A percentile compares a stretch with the other conserved stretches of the same genome.
phyloP scores from a whole-genome alignment of 2,888 invertebrate species.

The Tipula vernalis region DNA sequence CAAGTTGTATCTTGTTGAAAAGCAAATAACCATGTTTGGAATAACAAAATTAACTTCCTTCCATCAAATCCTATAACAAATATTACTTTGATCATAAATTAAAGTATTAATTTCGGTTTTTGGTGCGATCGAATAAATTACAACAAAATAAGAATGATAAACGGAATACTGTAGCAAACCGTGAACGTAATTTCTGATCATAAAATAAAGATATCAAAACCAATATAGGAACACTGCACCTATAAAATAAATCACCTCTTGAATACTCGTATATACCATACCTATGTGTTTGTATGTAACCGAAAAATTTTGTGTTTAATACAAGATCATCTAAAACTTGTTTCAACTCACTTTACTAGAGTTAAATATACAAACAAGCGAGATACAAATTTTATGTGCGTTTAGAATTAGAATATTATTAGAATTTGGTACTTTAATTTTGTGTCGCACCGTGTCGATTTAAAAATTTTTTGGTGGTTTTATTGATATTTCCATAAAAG shows the following conservation, averaged over 20 bases:
- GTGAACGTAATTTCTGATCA: background rate
- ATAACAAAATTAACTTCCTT: background rate
- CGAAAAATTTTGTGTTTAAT: no score
- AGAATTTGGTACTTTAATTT: no score
- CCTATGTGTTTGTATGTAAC: background rate
- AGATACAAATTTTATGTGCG: background rate
- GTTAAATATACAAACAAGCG: no score
- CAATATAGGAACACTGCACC: background rate
- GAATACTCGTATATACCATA: background rate
- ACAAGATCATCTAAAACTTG: background rate
- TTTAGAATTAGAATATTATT: background rate
- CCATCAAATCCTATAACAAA: background rate
- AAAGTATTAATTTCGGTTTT: background rate
- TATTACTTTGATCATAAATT: background rate
- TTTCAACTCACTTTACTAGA: background rate
- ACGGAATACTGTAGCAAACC: background rate
- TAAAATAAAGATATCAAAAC: background rate
- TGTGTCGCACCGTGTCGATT: background rate
- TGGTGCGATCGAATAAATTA: background rate
- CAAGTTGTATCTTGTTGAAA: no score
- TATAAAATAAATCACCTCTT: background rate
- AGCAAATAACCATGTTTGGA: no score
- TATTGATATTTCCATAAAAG: background rate
- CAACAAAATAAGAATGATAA: background rate
- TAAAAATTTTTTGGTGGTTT: background rate